Conservation (phyloP, 2,797 vertebrate species). For the Poecile montanus region DNA sequence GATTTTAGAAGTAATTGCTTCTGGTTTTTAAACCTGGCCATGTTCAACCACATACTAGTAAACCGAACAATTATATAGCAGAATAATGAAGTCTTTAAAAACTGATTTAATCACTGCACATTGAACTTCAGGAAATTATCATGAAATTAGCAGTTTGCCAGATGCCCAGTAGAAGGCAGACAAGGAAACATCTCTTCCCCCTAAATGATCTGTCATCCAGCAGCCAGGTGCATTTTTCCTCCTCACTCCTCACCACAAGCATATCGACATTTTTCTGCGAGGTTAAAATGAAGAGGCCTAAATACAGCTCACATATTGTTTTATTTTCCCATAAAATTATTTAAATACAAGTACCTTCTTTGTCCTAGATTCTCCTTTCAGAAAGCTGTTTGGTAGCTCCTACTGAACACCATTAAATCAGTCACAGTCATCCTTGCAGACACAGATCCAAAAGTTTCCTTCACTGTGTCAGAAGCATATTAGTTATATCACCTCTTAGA, state of each 20-base stretch:
- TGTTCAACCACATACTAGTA: background rate
- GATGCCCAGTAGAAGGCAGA: background rate
- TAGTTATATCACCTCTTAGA: background rate
- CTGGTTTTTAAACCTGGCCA: background rate
- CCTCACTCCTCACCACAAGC: background rate
- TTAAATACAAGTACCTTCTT: background rate
- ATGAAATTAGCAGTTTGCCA: background rate
- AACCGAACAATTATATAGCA: fast-evolving
- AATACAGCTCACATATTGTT: background rate
- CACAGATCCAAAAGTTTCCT: background rate
- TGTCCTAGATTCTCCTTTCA: background rate
- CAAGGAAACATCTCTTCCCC: background rate
- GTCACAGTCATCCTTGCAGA: background rate
- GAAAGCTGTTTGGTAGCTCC: background rate
- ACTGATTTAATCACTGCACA: background rate
- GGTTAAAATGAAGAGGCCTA: background rate
- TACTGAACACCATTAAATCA: background rate
- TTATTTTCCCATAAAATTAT: background rate
- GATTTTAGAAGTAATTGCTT: background rate
- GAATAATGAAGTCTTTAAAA: background rate
- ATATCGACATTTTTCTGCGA: fast-evolving
- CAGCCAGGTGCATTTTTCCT: background rate
- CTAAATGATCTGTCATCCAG: background rate
- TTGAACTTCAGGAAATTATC: background rate
- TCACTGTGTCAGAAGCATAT: background rate